Conservation (phyloP, 2,113 vertebrate species). For the Montifringilla adamsi region DNA sequence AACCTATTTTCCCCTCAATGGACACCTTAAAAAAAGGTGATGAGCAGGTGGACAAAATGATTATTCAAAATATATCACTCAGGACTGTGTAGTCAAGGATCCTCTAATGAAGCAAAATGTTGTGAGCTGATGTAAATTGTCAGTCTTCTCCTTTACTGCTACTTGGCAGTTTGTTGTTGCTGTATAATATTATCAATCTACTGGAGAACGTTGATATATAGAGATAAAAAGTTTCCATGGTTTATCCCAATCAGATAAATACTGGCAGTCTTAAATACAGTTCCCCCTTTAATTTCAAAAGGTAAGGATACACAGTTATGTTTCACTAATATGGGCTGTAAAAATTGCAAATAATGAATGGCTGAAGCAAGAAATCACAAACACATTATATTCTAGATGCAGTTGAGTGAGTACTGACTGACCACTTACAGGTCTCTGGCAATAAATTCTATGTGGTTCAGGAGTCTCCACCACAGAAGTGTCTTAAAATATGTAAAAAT, state of each 20-base stretch:
- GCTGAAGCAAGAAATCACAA: not conserved
- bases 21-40: not conserved
- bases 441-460: not conserved
- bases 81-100: not conserved
- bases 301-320: not conserved
- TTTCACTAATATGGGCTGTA: not conserved
- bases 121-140: not conserved
- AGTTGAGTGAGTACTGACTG: not conserved
- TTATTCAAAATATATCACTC: not conserved
- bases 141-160: not conserved
- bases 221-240: not conserved
- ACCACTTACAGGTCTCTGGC: not conserved
- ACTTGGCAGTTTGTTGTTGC: not conserved
- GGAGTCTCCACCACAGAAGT: not conserved
- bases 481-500: slow-evolving; percentile 7
- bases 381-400: not conserved
- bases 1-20: not conserved
- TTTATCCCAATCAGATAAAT: slow-evolving; percentile 32
- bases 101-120: not conserved
- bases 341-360: not conserved
- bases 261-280: not conserved
- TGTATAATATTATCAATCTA: not conserved
- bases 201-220: not conserved
- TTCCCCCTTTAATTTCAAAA: not conserved
- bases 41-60: not conserved